Base-by-base conservation (phyloP, 2,888 invertebrate genomes). In the Chrysomela aeneicollis region DNA sequence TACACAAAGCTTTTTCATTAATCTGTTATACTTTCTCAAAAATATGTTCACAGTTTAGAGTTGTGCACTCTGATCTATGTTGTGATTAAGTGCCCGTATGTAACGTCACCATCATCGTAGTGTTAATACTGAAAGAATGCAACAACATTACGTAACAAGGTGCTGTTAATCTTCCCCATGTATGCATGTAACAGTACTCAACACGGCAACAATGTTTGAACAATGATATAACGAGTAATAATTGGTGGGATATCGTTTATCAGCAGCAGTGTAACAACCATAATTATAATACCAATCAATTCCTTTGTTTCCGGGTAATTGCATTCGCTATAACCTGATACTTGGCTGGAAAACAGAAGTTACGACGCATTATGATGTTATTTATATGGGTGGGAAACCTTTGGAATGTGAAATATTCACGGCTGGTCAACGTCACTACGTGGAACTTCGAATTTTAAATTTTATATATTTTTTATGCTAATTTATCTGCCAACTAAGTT, bases 221-320 rank as follows among this genome's bases (percentile, higher is more conserved):
- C 55, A 46, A 22, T 57, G 55, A 57, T 57, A 57, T 57, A 57
- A 57, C 55, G 46, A 57, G 37, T 22, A 10, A 35, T 21, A 54
- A 21, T 54, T 18, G 21, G 15, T 19, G 4, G 37, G 6, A 26
- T 46, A 46, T 42, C 22, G 12, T 15, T 54, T 37, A 46, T 26
- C 42, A 57, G 26, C 17, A 57, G 26, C 10, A 18, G 26, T 21
- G 22, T 46, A 37, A 26, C 46, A 57, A 42, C 42, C 3, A 42
- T 42, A 42, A 57, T 46, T 57, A 37, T 42, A 19, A 21, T 46
- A 30, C 42, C 37, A 46, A 57, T 57, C 42, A 37, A 18, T 42
- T n/a, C 55, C 26, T 26, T 19, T 46, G 46, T 46, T 57, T 15
- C 32, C 18, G 15, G 15, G 30, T 30, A 26, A 9, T 22, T 22